These are phyloP conservation scores for Acanthiza pusilla DNA, from an alignment of 2,797 vertebrate genomes.

Conservation along the genomic window DNA sequence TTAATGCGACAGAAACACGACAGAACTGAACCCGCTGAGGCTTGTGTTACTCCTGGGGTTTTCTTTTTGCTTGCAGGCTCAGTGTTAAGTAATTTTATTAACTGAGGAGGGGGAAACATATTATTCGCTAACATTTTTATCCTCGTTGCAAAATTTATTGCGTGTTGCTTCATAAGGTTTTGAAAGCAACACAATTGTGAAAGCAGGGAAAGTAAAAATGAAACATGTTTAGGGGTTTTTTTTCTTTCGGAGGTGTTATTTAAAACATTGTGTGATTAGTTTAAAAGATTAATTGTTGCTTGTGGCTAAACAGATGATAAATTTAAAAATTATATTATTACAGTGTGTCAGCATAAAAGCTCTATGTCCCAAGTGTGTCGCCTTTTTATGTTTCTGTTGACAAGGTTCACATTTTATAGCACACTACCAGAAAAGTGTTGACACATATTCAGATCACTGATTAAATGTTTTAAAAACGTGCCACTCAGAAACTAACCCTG, in stretches of 20 bases:
- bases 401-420: conserved; percentile 78
- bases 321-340: conserved; percentile 76
- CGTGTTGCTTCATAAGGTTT: conserved; percentile 39
- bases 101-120: conserved; percentile 64
- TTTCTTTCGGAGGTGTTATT: conserved; percentile 64
- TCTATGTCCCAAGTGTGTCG: conserved; percentile 75
- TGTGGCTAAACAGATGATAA: conserved; percentile 77
- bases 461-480: conserved; percentile 83
- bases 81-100: conserved; percentile 79
- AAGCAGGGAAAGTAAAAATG: conserved; percentile 58
- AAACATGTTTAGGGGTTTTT: neutral
- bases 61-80: conserved; percentile 62
- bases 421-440: conserved; percentile 80
- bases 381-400: conserved; percentile 78
- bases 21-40: conserved; percentile 67
- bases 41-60: conserved; percentile 60
- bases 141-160: conserved; percentile 68
- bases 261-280: conserved; percentile 62
- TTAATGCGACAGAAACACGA: conserved; percentile 67
- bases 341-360: conserved; percentile 75
- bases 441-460: conserved; percentile 78
- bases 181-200: neutral
- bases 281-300: conserved; percentile 77
- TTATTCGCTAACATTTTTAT: conserved; percentile 73
- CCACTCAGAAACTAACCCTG: conserved; percentile 81